Percentiles rank a stretch among this genome's conserved stretches.
Evolutionary conservation across 2,888 invertebrate species (phyloP).

Genomic region (Terebella lapidaria): DNA sequence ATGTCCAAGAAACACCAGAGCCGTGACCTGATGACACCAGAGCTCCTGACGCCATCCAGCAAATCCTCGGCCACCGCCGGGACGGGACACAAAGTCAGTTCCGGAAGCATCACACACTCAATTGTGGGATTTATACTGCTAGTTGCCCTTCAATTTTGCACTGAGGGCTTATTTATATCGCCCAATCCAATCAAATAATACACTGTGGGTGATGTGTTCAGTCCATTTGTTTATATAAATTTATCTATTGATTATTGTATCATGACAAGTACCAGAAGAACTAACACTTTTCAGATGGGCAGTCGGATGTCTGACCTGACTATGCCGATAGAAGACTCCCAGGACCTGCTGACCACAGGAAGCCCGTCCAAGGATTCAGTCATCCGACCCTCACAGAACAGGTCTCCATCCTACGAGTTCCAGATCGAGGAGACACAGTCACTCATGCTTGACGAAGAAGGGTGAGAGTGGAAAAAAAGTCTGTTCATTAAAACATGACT

Average conservation of each 20-base stretch:
- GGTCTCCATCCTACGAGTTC: not conserved
- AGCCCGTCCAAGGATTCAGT: not conserved
- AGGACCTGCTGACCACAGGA: not conserved
- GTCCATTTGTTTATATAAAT: too few relatives aligned
- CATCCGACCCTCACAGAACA: not conserved
- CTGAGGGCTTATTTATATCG: too few relatives aligned
- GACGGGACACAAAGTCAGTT: too few relatives aligned
- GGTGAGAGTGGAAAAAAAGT: not conserved
- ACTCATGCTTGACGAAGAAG: not conserved
- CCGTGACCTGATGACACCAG: slow-evolving; percentile 13
- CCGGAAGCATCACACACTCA: too few relatives aligned
- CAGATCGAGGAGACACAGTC: not conserved
- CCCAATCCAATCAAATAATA: too few relatives aligned
- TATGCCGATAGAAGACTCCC: not conserved
- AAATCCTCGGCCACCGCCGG: too few relatives aligned
- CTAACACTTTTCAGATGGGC: not conserved
- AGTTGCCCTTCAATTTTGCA: too few relatives aligned
- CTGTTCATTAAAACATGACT: not conserved
- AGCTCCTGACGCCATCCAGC: slow-evolving; percentile 18
- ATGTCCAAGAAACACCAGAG: not conserved
- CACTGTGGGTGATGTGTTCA: too few relatives aligned
- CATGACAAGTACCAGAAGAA: too few relatives aligned
- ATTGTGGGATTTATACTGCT: too few relatives aligned
- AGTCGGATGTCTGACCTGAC: not conserved
- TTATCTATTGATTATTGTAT: too few relatives aligned